Evolutionary conservation across 35 echinoderm and acorn worm genomes (phyloP), one percentile per base, ranked within the genome.

Genomic region (Holothuria glaberrima): DNA sequence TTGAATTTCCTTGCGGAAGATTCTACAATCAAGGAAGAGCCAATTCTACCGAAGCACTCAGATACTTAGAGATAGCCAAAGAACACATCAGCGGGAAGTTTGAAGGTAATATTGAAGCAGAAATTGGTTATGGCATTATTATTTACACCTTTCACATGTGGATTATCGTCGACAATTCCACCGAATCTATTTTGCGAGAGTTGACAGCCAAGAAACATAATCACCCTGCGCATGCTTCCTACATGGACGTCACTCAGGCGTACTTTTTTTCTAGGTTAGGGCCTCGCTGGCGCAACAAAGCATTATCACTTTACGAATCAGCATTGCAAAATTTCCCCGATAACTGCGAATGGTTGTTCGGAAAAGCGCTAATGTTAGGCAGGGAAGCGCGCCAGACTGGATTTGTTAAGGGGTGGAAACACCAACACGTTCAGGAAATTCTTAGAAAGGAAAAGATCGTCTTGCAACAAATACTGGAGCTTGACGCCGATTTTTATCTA

Each of bases 131-230:
- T 21, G 24, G 72, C 16, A 75, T 75, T 31, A 33, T 75, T 5
- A 75, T 75, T 18, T n/a, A 75, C 24, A 75, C 72, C 7, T 75
- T 75, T 75, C 72, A 44, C 20, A 38, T 75, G 72, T 75, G 72
- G 72, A 36, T 75, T 22, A 36, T 5, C 10, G 3, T 9, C 22
- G 72, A 75, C 20, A 22, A 41, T 7, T 5, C 12, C 9, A 44
- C 5, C 1, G 9, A 75, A 31, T 13, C 30, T 22, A 35, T 20
- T 9, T 75, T 75, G 41, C 9, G 41, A 41, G 24, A 26, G 12
- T n/a, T 75, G 33, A 22, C n/a, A 45, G n/a, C 32, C 3, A 44
- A 41, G 32, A 75, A 41, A 75, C n/a, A 17, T 9, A 20, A 44
- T 2, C 46, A 22, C 35, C 72, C 72, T 12, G 20, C 14, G 13